A percentile compares a stretch with the other conserved stretches of the same genome.
phyloP scores from a whole-genome alignment of 2,113 vertebrate species.

The Chionomys nivalis region DNA sequence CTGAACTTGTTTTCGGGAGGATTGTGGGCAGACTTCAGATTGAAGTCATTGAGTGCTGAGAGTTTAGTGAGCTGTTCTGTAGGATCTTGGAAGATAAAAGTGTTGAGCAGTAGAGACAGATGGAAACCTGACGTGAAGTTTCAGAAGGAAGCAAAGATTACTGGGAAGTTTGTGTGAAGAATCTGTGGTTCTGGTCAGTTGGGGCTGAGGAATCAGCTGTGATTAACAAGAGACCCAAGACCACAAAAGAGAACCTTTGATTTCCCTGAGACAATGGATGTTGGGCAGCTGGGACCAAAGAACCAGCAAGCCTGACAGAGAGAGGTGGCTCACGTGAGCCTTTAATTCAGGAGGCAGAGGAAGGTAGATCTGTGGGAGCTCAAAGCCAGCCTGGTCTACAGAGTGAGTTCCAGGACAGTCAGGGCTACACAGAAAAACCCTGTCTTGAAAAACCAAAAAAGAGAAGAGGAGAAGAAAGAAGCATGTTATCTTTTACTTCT shows the following conservation, averaged over 20 bases:
- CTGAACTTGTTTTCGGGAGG: background rate
- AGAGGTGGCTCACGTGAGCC: background rate
- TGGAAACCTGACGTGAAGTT: background rate
- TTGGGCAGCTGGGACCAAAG: no score
- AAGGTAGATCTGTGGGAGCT: no score
- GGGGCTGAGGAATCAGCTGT: background rate
- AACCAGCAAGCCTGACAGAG: background rate
- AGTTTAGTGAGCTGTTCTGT: background rate
- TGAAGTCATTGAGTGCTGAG: background rate
- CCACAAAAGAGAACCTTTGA: no score
- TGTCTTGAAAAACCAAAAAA: no score
- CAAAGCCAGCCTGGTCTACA: no score
- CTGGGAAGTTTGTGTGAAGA: background rate
- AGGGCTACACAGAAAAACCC: no score
- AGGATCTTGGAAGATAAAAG: background rate
- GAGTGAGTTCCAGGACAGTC: no score
- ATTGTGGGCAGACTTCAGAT: background rate
- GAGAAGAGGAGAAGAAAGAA: background rate
- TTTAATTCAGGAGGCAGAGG: background rate
- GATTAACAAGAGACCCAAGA: background rate
- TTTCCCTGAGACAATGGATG: no score
- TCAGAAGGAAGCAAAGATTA: background rate
- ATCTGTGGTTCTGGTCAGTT: background rate
- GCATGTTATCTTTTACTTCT: background rate
- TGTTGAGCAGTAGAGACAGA: background rate